Conservation (phyloP, 2,888 invertebrate species). For the Latheticus oryzae region DNA sequence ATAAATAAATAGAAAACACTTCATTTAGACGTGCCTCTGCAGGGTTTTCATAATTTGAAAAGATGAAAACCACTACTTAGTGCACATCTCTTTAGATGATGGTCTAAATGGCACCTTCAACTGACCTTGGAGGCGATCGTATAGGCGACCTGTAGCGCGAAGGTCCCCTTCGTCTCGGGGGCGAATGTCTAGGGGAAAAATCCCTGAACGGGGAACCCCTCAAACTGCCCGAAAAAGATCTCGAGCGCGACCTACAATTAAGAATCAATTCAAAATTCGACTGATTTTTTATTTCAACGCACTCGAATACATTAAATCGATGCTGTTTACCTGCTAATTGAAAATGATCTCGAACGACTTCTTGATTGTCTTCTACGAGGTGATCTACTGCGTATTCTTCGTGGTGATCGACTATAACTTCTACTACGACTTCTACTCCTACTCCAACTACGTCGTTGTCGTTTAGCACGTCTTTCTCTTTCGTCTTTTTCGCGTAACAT, state of each 20-base stretch:
- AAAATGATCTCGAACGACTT: conserved; percentile 66
- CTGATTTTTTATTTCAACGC: conserved; percentile 1
- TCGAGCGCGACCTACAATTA: conserved; percentile 72
- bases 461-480: conserved; percentile 72
- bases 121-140: conserved; percentile 65
- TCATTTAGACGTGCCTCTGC: no score
- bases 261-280: conserved; percentile 32
- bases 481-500: conserved; percentile 88
- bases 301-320: background rate
- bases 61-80: no score
- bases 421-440: conserved; percentile 65
- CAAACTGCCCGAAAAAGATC: conserved; percentile 72
- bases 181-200: conserved; percentile 60
- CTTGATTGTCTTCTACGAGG: conserved; percentile 58
- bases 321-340: conserved; percentile 68
- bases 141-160: conserved; percentile 68
- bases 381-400: conserved; percentile 63
- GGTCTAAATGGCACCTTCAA: conserved; percentile 29
- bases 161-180: conserved; percentile 60
- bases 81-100: no score
- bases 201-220: conserved; percentile 64
- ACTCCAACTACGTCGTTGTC: conserved; percentile 71
- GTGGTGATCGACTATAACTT: conserved; percentile 64
- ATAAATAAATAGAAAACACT: background rate
- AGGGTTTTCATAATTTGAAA: no score